phyloP scores from a whole-genome alignment of 2,888 invertebrate species.

The Epirrita christyi region DNA sequence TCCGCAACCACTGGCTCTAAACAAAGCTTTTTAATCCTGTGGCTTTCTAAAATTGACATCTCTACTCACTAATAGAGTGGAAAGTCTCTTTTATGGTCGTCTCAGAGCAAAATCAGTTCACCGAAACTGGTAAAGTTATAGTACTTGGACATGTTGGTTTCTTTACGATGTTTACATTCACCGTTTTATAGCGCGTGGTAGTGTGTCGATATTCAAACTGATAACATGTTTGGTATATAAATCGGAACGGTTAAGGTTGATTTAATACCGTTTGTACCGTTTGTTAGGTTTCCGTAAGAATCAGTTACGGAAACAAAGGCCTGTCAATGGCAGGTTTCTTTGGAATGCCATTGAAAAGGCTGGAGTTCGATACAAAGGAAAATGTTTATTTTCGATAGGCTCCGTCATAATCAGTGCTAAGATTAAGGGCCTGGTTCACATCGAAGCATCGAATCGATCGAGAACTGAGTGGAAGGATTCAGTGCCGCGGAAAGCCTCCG shows the following conservation, averaged over 20 bases:
- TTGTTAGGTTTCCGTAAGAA: slow-evolving; percentile 15
- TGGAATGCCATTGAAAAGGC: slow-evolving; percentile 21
- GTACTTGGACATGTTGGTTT: too few species aligned
- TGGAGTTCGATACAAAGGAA: slow-evolving; percentile 23
- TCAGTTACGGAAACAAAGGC: slow-evolving; percentile 28
- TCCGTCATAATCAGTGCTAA: slow-evolving; percentile 18
- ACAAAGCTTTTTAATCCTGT: slow-evolving; percentile 20
- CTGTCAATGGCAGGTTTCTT: slow-evolving; percentile 22
- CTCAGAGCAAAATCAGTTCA: too few species aligned
- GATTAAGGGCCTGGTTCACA: slow-evolving; percentile 13
- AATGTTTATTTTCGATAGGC: slow-evolving; percentile 26
- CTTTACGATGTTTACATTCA: too few species aligned
- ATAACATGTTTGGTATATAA: too few species aligned
- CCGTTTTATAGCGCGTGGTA: too few species aligned
- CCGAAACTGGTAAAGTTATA: too few species aligned
- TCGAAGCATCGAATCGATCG: too few species aligned
- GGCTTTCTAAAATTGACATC: slow-evolving; percentile 14
- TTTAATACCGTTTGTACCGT: slow-evolving; percentile 15
- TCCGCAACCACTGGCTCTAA: slow-evolving; percentile 14
- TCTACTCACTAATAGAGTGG: too few species aligned
- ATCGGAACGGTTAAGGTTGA: slow-evolving; percentile 5
- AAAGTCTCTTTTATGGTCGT: too few species aligned
- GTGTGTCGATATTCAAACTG: too few species aligned
- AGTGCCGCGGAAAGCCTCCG: too few species aligned
- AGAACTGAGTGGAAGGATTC: too few species aligned